Base-by-base conservation (phyloP, 2,113 vertebrate genomes). In the Amphiprion ocellaris region DNA sequence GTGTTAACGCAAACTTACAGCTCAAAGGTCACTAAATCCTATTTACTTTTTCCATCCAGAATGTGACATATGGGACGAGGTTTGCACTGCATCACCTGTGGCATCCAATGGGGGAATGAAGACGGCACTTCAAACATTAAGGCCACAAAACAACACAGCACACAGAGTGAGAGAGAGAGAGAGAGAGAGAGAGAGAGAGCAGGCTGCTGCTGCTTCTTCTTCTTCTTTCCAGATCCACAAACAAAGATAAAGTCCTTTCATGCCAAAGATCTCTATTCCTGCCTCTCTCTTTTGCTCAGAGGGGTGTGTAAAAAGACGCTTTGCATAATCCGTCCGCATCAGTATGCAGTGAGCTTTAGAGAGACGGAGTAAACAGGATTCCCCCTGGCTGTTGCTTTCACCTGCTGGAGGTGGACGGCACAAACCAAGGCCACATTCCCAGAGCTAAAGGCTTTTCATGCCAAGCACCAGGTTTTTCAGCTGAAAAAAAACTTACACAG, bases 311-410 rank as follows among this genome's bases (percentile, higher is more conserved):
- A 54, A 72, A 73, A 84, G 54, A 71, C 10, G 69, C 55, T 85
- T 87, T 90, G 80, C 83, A 83, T 88, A 87, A 88, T 89, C 81
- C 84, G 26, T 65, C 41, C 12, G 11, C 37, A 71, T 78, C 67
- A 16, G 10, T 63, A 56, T 28, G 47, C 37, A n/a, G 61, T 1
- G 5, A 33, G 61, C 60, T 66, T 17, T 33, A 3, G 28, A 30
- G 58, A 72, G 74, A 80, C n/a, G 47, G 69, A 60, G 74, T 79
- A 59, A 85, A 84, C 73, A 84, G 49, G 73, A 75, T 79, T 87
- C 75, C 83, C 64, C 61, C 0, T 4, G 44, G 83, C 41, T 72
- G 62, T 81, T 68, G 65, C 81, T 74, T 87, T 89, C 73, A 85
- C 85, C 88, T 86, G 89, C 74, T 77, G 49, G 52, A 69, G 68